phyloP scores from a whole-genome alignment of 2,113 vertebrate genomes.

The Ahaetulla prasina region DNA sequence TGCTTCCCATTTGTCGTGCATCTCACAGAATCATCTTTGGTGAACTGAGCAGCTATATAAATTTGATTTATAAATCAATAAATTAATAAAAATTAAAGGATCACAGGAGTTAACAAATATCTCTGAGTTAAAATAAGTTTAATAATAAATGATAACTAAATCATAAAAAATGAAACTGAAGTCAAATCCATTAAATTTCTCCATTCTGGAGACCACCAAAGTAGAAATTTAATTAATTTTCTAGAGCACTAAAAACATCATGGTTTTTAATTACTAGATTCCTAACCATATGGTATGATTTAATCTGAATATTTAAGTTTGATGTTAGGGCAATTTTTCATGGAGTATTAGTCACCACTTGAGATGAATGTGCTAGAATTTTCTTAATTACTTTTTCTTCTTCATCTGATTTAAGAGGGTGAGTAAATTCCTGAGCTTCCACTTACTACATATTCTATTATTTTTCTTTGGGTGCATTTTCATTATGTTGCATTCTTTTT shows the following conservation, averaged over 20 bases:
- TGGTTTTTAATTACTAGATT: not conserved
- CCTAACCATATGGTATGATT: not conserved
- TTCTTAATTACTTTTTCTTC: not conserved
- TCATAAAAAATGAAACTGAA: not conserved
- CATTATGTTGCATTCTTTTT: not conserved
- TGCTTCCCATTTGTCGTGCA: no score
- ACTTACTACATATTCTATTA: not conserved
- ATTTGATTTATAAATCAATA: no score
- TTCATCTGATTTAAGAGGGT: not conserved
- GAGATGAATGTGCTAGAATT: not conserved
- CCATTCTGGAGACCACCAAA: not conserved
- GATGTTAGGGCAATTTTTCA: not conserved
- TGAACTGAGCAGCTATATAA: no score
- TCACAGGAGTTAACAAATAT: not conserved
- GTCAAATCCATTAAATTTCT: not conserved
- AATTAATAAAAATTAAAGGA: not conserved
- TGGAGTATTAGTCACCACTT: not conserved
- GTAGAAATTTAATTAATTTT: not conserved
- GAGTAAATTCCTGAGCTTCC: not conserved
- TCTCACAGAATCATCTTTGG: no score
- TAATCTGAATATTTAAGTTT: not conserved
- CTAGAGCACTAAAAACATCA: not conserved
- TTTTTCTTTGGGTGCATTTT: not conserved
- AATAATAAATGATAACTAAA: not conserved
- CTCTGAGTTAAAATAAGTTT: not conserved